These are phyloP conservation scores for Sula dactylatra DNA, from an alignment of 2,113 vertebrate species.

Conservation along the genomic window DNA sequence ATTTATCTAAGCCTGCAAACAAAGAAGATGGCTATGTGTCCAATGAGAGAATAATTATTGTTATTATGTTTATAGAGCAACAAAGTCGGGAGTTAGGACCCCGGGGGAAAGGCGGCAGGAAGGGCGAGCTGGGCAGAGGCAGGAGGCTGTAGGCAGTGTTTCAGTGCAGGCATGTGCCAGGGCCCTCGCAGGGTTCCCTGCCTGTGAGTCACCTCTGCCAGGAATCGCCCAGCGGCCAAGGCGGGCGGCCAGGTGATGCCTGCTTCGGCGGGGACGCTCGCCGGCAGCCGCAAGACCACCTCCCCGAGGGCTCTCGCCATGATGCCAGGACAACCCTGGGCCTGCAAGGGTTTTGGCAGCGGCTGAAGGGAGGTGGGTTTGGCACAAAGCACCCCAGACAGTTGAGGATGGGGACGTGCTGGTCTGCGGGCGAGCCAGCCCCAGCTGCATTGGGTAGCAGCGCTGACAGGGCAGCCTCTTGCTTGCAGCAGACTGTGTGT, in stretches of 20 bases:
- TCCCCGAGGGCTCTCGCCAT: rapidly evolving
- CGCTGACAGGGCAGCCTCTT: not conserved
- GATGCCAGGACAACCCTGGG: rapidly evolving
- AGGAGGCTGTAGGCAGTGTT: not conserved
- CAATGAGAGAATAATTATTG: slow-evolving; percentile 61
- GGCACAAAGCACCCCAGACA: not conserved
- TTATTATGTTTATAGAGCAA: slow-evolving; percentile 65
- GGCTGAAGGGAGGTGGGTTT: not conserved
- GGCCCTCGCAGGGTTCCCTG: not conserved
- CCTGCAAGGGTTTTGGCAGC: not conserved
- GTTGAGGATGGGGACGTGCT: not conserved
- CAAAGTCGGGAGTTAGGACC: slow-evolving; percentile 57
- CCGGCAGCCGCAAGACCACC: not conserved
- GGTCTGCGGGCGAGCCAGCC: not conserved
- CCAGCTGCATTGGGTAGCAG: rapidly evolving
- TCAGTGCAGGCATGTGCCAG: not conserved
- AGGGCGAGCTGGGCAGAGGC: slow-evolving; percentile 32
- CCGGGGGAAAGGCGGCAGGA: slow-evolving; percentile 38
- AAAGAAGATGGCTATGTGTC: slow-evolving; percentile 55
- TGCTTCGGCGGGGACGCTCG: rapidly evolving
- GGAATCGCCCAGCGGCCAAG: not conserved
- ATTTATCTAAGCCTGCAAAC: slow-evolving; percentile 60
- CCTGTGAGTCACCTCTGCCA: not conserved
- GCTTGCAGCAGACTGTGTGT: rapidly evolving
- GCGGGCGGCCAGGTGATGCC: not conserved